These are phyloP conservation scores for Butorides virescens DNA, from an alignment of 2,113 vertebrate species.

Conservation along the genomic window DNA sequence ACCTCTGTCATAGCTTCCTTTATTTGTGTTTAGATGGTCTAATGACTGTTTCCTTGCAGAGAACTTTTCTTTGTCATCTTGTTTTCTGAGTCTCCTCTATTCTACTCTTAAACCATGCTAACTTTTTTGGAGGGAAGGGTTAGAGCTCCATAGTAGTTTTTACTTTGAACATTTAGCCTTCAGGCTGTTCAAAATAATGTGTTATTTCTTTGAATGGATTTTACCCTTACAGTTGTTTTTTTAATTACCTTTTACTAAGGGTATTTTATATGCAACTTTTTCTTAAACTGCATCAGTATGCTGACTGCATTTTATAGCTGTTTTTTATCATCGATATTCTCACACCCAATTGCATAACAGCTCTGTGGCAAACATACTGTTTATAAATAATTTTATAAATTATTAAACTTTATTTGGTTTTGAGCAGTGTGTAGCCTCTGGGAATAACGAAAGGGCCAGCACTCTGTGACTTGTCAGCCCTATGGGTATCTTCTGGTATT, in stretches of 20 bases:
- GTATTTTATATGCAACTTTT: background rate
- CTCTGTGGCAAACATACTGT: background rate
- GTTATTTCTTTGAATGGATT: background rate
- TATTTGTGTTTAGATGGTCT: slow-evolving; percentile 16
- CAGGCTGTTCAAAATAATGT: background rate
- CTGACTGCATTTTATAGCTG: background rate
- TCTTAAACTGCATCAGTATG: background rate
- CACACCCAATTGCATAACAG: background rate
- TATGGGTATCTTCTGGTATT: background rate
- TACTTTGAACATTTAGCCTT: background rate
- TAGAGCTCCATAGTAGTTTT: background rate
- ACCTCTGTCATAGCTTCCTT: slow-evolving; percentile 24
- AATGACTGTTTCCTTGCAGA: background rate
- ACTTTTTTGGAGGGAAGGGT: background rate
- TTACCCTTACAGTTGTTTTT: background rate
- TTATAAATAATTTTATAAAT: background rate
- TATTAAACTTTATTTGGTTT: background rate
- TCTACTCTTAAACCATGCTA: background rate
- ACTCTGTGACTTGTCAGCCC: background rate
- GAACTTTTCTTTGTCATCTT: background rate
- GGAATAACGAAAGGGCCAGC: background rate
- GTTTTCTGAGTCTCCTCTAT: background rate
- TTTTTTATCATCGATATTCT: background rate
- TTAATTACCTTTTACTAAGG: background rate
- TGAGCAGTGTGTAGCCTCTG: background rate